Evolutionary conservation across 2,113 vertebrate species (phyloP), one percentile per base, ranked within the genome.

Genomic region (Aegithalos caudatus): DNA sequence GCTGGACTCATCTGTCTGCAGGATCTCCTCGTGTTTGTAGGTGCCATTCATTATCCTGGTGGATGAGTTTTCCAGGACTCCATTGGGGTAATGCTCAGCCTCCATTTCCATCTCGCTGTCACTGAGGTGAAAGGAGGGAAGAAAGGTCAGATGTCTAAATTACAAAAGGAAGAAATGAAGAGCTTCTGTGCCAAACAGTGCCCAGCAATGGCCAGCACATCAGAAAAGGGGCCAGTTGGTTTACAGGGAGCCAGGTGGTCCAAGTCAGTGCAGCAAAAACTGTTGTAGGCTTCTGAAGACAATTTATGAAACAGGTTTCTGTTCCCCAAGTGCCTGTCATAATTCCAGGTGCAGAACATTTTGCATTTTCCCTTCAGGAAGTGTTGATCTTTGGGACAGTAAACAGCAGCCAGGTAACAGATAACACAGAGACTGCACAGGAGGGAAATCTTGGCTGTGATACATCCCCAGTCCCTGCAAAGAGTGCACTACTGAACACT

Each of bases 31-130:
- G 1, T 99, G 99, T 94, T 99, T 99, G 97, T 99, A 99, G 80
- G 99, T 99, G 87, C 99, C 99, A 42, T 99, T 99, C 98, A 99
- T 98, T 77, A 99, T 99, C 79, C 98, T 98, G 10, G 98, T 98
- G 33, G 99, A 98, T 47, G 99, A 98, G 90, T 98, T 98, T 88
- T 99, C 99, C 14, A 99, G 96, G 48, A 99, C 98, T 31, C 99
- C 99, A 0, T 99, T 99, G 93, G 98, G 99, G 81, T 99, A 99
- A 96, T 99, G 99, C 85, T 99, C 99, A 19, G 98, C 98, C 81
- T 99, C 99, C 65, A 99, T 99, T 97, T 99, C 99, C 99, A 99
- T 99, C 97, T 99, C 99, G 10, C 99, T 99, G 97, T 99, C 99
- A 82, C 99, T 99, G 92, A 48, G 38, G 48, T 27, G 24, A 86